Base-by-base conservation (phyloP, 1,140 invertebrate genomes). In the Pseudoatta argentina region DNA sequence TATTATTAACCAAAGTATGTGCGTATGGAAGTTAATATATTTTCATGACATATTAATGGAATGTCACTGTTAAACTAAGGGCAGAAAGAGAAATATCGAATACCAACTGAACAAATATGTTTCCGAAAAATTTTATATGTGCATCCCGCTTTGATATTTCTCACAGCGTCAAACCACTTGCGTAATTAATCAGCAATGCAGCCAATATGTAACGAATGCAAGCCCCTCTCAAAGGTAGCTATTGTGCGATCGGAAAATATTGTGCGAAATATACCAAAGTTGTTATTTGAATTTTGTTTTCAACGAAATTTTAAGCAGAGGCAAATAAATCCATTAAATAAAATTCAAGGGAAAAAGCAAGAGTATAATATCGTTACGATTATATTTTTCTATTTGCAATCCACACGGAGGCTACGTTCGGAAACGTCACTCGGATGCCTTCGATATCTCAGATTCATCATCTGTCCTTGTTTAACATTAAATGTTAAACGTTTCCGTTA, bases 111-210 rank as follows among this genome's bases (percentile, higher is more conserved):
- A 30, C 18, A 44, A 81, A 73, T 27, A 44, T 61, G 51, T 73
- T 83, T 61, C 27, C n/a, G 24, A 73, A 87, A 85, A 67, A 48
- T 83, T 55, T 57, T 59, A 63, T 64, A 71, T 61, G 12, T 59
- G 39, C 67, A 48, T 73, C 55, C n/a, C 79, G 66, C 72, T 87
- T 83, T 78, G 30, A 73, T 88, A 77, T 88, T 57, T 55, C 21
- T 24, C 30, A 72, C 44, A 88, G n/a, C 78, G 85, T 88, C 88
- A 85, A 89, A 89, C 79, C 79, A 88, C 66, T 69, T 53, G 71
- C 57, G 48, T 73, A 78, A 63, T 88, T 89, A 89, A 89, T 89
- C 66, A 64, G 79, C 66, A 78, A 61, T 77, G 63, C 53, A 27
- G 53, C n/a, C 24, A 64, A 85, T 66, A 51, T 82, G 59, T 85